Evolutionary conservation across 2,797 vertebrate genomes (phyloP).

Genomic region (Serranus cabrilla): DNA sequence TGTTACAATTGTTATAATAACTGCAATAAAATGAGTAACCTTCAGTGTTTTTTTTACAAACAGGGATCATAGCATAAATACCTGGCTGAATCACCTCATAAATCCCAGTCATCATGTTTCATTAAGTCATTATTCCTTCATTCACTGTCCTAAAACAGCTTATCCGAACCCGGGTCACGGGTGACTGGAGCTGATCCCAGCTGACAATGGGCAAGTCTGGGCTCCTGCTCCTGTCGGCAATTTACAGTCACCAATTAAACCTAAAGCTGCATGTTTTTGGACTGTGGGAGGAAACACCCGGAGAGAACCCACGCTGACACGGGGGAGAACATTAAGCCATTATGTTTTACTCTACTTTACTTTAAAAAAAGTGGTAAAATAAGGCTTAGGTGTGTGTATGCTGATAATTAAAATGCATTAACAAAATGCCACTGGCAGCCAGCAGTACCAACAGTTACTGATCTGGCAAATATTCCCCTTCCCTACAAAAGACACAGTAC

Average conservation of each 20-base stretch:
- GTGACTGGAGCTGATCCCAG: too few species aligned
- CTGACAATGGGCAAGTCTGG: too few species aligned
- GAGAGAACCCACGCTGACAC: too few species aligned
- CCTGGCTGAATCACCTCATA: not conserved
- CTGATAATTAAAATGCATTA: conserved; percentile 5
- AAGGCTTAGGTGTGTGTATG: not conserved
- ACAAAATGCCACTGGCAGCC: conserved; percentile 9
- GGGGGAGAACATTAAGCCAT: too few species aligned
- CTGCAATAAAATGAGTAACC: conserved; percentile 5
- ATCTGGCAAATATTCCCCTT: conserved; percentile 34
- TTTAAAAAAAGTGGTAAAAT: not conserved
- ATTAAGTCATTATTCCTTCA: too few species aligned
- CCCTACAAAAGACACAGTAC: conserved; percentile 9
- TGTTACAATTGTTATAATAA: not conserved
- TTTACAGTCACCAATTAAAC: too few species aligned
- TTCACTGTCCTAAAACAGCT: too few species aligned
- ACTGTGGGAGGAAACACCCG: too few species aligned
- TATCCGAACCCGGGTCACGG: too few species aligned
- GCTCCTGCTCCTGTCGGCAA: too few species aligned
- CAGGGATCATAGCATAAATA: not conserved
- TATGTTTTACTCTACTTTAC: not conserved
- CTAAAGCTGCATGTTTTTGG: too few species aligned
- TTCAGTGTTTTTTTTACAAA: conserved; percentile 3
- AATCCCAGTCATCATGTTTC: not conserved
- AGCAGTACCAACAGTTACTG: conserved; percentile 23